Evolutionary conservation across 2,797 vertebrate species (phyloP).

Genomic region (Podargus strigoides): DNA sequence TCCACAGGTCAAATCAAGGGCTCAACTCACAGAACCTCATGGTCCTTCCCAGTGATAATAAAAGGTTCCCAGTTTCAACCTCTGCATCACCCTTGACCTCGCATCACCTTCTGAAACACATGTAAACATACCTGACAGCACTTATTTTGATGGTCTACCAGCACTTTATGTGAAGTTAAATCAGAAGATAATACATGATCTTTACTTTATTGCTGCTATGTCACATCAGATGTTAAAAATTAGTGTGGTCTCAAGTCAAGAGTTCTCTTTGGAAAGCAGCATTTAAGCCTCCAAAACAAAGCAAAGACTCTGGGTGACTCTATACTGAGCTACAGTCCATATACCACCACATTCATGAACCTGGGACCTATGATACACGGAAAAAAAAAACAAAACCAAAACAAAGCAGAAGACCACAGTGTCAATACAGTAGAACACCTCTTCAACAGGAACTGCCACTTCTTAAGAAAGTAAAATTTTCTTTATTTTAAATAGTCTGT

Average conservation of each 20-base stretch:
- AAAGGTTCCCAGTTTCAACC: background rate
- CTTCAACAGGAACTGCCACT: background rate
- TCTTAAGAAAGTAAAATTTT: background rate
- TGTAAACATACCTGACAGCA: fast-evolving
- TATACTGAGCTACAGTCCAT: background rate
- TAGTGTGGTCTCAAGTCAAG: background rate
- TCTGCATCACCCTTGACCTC: background rate
- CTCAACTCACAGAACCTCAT: background rate
- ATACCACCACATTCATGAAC: background rate
- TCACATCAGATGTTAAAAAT: background rate
- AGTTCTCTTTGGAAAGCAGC: background rate
- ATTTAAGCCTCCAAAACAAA: background rate
- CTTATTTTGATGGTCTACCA: background rate
- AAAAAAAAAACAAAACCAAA: background rate
- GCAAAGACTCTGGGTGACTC: background rate
- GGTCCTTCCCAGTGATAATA: fast-evolving
- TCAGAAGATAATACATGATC: background rate
- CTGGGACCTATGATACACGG: fast-evolving
- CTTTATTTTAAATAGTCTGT: background rate
- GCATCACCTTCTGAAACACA: background rate
- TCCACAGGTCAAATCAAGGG: background rate
- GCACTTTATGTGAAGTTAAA: no score
- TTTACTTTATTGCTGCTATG: background rate
- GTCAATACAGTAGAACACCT: background rate
- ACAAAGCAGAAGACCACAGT: background rate